Evolutionary conservation across 1,140 invertebrate species (phyloP), one percentile per base, ranked within the genome.

Genomic region (Ceratina calcarata): DNA sequence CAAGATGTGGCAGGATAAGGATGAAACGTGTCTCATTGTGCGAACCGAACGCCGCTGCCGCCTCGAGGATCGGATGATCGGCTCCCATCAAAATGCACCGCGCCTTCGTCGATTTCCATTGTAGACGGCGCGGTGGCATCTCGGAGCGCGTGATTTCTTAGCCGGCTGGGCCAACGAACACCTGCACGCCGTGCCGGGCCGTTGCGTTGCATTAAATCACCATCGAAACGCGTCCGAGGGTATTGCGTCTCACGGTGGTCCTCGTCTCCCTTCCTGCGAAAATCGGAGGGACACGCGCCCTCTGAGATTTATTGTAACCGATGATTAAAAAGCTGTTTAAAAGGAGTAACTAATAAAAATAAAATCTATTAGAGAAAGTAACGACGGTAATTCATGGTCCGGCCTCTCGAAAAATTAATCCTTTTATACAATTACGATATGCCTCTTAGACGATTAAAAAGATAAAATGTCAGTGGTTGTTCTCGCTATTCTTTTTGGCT

Each of bases 11-110:
- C 84, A 80, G 79, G 87, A 88, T 88, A 88, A 88, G 81, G 78
- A 81, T 80, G 87, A 88, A 86, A 86, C 84, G 87, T 88, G 87
- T 88, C 84, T 87, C 86, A 86, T 82, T 86, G 79, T 86, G 71
- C 70, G 58, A 57, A 58, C 18, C 32, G 58, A 57, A 57, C 55
- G 15, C 55, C 49, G 45, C 55, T 27, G 73, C 65, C 71, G 55
- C 68, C 57, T 16, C 32, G 16, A n/a, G 20, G 7, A 12, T 7
- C 32, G 22, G 4, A 3, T 8, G 22, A 55, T 7, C 24, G 20
- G 45, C 61, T 16, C 45, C 69, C 79, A 87, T 87, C 86, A 87
- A 85, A 87, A 87, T 87, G 83, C 86, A 74, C 58, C 82, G 66
- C 86, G 70, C 67, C 57, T 82, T 71, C 27, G 61, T 64, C 66